phyloP scores from a whole-genome alignment of 2,113 vertebrate species.

The Rhegmatorhina hoffmannsi region DNA sequence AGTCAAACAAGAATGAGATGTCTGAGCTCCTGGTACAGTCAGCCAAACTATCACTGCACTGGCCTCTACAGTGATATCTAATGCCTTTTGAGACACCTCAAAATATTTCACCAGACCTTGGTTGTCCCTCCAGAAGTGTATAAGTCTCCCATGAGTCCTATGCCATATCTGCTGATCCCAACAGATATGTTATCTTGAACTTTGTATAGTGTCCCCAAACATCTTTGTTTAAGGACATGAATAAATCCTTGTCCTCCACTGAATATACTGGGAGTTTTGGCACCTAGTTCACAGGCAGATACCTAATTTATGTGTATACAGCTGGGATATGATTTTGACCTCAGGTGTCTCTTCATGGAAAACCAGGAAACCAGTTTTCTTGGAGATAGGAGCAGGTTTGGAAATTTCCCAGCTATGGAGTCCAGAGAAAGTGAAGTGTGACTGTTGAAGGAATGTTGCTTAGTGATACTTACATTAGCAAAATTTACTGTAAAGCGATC shows the following conservation, averaged over 20 bases:
- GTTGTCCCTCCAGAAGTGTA: background rate
- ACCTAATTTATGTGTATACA: background rate
- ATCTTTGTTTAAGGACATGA: background rate
- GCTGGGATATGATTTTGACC: background rate
- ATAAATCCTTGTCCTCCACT: background rate
- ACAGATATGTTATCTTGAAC: background rate
- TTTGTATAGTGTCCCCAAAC: background rate
- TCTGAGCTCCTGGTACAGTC: background rate
- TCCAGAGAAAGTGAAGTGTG: background rate
- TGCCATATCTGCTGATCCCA: background rate
- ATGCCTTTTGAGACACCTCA: background rate
- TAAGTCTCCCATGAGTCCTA: background rate
- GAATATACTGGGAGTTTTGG: background rate
- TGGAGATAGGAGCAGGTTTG: fast-evolving
- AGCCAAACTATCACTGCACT: background rate
- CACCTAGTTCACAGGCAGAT: background rate
- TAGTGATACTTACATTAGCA: background rate
- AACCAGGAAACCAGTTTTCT: background rate
- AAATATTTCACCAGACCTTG: background rate
- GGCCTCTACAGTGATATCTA: background rate
- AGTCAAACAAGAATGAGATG: background rate
- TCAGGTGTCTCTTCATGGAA: background rate
- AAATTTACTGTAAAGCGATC: background rate
- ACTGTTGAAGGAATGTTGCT: background rate
- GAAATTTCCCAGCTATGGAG: background rate